Conservation (phyloP, 2,888 invertebrate species). For the Pseudanteris insignis region DNA sequence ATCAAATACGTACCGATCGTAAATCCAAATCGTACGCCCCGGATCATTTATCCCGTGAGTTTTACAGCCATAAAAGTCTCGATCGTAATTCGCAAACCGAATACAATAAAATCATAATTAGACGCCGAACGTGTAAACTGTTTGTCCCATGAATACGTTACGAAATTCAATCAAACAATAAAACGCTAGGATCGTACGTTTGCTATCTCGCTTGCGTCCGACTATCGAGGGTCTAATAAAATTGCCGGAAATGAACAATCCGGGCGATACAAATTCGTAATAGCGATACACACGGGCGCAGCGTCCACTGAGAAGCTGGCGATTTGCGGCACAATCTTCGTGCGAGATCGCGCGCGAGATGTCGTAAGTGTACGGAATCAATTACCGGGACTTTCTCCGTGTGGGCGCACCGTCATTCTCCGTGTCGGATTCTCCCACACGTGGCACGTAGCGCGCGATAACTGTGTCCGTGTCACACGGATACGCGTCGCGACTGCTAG, state of each 20-base stretch:
- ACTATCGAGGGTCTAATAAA: conserved; percentile 5
- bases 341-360: conserved; percentile 53
- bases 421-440: conserved; percentile 55
- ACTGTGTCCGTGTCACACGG: conserved; percentile 21
- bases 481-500: conserved; percentile 20
- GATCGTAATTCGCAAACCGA: no score
- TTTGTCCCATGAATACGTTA: no score
- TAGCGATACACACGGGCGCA: conserved; percentile 12
- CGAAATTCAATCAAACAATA: no score
- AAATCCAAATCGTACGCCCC: no score
- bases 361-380: conserved; percentile 60
- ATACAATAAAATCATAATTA: no score
- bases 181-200: no score
- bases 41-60: no score
- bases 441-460: conserved; percentile 18
- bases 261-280: conserved; percentile 27
- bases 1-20: no score
- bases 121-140: no score
- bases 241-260: conserved; percentile 17
- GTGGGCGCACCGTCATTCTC: conserved; percentile 63
- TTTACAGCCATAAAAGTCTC: no score
- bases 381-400: conserved; percentile 64
- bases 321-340: conserved; percentile 47
- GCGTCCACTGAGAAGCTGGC: conserved; percentile 16
- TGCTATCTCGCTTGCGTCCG: no score